Base-by-base conservation (phyloP, 2,888 invertebrate species). In the Drosophila dives region DNA sequence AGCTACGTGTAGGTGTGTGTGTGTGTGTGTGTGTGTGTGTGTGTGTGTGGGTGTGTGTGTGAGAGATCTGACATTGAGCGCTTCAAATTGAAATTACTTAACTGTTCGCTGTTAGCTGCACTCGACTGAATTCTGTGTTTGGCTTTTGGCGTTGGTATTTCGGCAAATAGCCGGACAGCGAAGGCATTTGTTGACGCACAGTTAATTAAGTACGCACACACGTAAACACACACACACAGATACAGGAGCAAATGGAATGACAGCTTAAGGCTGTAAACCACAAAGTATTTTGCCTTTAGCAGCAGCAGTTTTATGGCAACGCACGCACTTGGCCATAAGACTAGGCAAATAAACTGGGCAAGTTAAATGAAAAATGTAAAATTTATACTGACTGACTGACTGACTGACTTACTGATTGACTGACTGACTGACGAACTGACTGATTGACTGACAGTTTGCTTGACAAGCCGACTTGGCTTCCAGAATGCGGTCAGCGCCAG, bases 271-370 rank as follows among this genome's bases (percentile, higher is more conserved):
- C 66, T 50, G 49, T 33, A 58, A 58, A n/a, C 23, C 42, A 63
- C 59, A 68, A 17, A 36, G 20, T 60, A 29, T 55, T 60, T 50
- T 55, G 63, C 56, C 72, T 60, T 50, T 55, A 65, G 49, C 72
- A 72, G 64, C 58, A 64, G 40, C 6, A 29, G n/a, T 83, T 82
- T 84, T 84, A 84, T 79, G 74, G 53, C 65, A 55, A 54, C 73
- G 40, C 61, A 72, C 68, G 66, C 68, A 61, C 64, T 55, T n/a
- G 68, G 63, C 56, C 63, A 29, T 49, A 49, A 49, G 63, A 75
- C 80, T 75, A 80, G 78, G 77, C 86, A 83, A 81, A 83, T 80
- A 78, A 85, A 83, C 74, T 65, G 75, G 70, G 77, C 81, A 73
- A 73, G 75, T 83, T 71, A 77, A 81, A 86, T 86, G 80, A 86